Evolutionary conservation across 1,140 invertebrate species (phyloP), one percentile per base, ranked within the genome.

Genomic region (Ceratina australensis): DNA sequence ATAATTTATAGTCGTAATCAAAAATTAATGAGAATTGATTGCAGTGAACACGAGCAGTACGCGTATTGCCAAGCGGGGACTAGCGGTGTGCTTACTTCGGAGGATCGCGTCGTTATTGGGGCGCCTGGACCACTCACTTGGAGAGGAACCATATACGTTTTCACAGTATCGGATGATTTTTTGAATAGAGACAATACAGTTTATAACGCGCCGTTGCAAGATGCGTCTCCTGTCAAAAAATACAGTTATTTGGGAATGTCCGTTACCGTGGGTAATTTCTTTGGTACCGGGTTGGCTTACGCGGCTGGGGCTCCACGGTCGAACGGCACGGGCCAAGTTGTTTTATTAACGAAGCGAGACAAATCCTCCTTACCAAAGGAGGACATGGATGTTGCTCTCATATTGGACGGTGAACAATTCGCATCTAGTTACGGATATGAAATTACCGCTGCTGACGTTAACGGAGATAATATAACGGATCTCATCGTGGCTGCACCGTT

Each of bases 1-100:
- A 50, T n/a, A 13, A n/a, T 3, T 57, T 57, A 24, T 57, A 24
- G 12, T 24, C 7, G 22, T 20, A 26, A 18, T 50, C n/a, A n/a
- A 78, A 67, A 65, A 77, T 24, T 24, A 47, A 33, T 65, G 18
- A 77, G 67, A 69, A 76, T 18, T 49, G 72, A 80, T 92, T 93
- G 73, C 89, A 96, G 95, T 86, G 95, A 95, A 24, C 96, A 98
- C 87, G 95, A 97, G 91, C 95, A 98, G 88, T 98, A 95, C 90
- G 97, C 97, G 1, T 97, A 96, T 88, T 99, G 98, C 92, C 98
- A 99, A 93, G 97, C 96, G 56, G 98, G 98, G 12, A 98, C 97
- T 0, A 98, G 97, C 87, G 96, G 95, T 77, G 93, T 95, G 1
- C 91, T 98, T 26, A 92, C 97, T 15, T 93, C 95, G 28, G 96